Base-by-base conservation (phyloP, 2,113 vertebrate genomes). In the Aegithalos caudatus region DNA sequence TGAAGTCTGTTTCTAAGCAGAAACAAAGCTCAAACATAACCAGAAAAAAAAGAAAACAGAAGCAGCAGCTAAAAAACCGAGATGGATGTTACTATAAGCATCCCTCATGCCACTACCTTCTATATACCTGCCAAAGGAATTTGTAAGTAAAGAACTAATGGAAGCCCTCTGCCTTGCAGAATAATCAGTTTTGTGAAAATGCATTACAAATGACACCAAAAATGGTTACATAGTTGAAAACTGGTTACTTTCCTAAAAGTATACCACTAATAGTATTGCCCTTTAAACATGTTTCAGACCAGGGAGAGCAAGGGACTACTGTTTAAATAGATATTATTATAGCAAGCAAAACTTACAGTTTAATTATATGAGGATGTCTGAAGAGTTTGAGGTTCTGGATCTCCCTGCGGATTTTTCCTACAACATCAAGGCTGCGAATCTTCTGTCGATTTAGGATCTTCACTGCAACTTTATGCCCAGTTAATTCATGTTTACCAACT, bases 331-430 rank as follows among this genome's bases (percentile, higher is more conserved):
- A 79, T 95, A 97, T 95, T 3, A 58, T 72, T 64, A 83, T 1
- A 83, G 66, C 42, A 95, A 95, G 88, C 85, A 95, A 86, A 96
- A 98, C 99, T 99, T 98, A 99, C 99, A 99, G 97, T 97, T 99
- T 99, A 97, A 99, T 99, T 97, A 99, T 99, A 96, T 99, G 99
- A 81, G 99, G 99, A 95, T 99, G 99, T 47, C 99, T 98, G 97
- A 99, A 99, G 85, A 99, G 99, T 96, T 99, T 99, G 95, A 99
- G 99, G 97, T 99, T 99, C 97, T 99, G 99, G 92, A 99, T 99
- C 94, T 99, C 99, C 73, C 99, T 97, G 56, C 99, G 98, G 91
- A 99, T 99, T 97, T 99, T 99, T 93, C 99, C 99, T 72, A 99
- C 99, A 83, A 99, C 99, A 62, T 99, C 99, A 81, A 99, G 98